Base-by-base conservation (phyloP, 2,797 vertebrate genomes). In the Numenius phaeopus region DNA sequence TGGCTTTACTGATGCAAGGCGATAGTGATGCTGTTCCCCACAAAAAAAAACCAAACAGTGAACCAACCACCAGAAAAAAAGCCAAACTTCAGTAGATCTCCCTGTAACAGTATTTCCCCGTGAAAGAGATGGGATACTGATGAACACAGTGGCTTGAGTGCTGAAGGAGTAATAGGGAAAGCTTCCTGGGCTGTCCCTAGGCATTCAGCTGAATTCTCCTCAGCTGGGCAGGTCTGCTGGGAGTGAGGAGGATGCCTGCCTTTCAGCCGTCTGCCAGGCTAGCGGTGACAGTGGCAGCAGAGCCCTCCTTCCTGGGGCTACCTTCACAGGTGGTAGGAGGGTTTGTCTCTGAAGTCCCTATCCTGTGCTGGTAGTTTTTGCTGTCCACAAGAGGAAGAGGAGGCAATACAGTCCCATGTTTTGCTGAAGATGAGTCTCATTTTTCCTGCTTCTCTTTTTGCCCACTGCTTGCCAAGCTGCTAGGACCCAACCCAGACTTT, bases 171-270 rank as follows among this genome's bases (percentile, higher is more conserved):
- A 52, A 23, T 29, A 14, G 0, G 2, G 23, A 7, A 29, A 70
- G 10, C 19, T 61, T 57, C 10, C 46, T 14, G 4, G 72, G 17
- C 61, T 78, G 49, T n/a, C 30, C 8, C 6, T 5, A 3, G 58
- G 40, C 40, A 4, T 27, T 14, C 7, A 29, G 7, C 42, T 69
- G 10, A 49, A 32, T 30, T 67, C 16, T 59, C 14, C 29, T 16
- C n/a, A 1, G 0, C 10, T 20, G 52, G 21, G 0, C 21, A 14
- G 13, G 5, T 16, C 22, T 44, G 5, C 29, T 59, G 47, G 86
- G 9, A 26, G 32, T 2, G 49, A 47, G 57, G 22, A 34, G 66
- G 54, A 3, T 65, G 13, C 11, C 57, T 34, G 44, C 20, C 27
- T 26, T 44, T 42, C 66, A 4, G 0, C 61, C 7, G 23, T 5